A percentile compares a stretch with the other conserved stretches of the same genome.
Evolutionary conservation across 92 coral and sea anemone species (phyloP).

Genomic region (Muricea muricata): DNA sequence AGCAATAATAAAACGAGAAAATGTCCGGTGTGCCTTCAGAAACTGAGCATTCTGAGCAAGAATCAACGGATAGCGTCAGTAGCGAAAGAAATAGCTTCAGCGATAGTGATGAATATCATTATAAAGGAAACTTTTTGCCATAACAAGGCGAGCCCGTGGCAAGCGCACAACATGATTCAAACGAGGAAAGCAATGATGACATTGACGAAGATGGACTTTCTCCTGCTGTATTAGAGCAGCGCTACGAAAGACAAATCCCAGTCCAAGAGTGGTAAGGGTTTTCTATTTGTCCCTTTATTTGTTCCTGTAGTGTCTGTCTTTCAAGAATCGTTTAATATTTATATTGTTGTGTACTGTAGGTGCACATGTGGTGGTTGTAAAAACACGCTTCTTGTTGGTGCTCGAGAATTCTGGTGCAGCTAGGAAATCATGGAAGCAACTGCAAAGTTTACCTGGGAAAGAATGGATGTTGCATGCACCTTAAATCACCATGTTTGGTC

Average conservation of each 20-base stretch:
- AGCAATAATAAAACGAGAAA: slow-evolving; percentile 4
- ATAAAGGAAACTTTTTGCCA: background rate
- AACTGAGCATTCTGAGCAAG: slow-evolving; percentile 17
- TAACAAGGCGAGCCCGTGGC: slow-evolving; percentile 2
- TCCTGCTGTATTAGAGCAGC: slow-evolving; percentile 11
- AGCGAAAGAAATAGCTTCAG: slow-evolving; percentile 1
- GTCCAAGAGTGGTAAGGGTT: slow-evolving; percentile 15
- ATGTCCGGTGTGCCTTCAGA: slow-evolving; percentile 4
- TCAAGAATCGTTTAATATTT: background rate
- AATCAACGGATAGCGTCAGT: slow-evolving; percentile 6
- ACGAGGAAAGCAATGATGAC: background rate
- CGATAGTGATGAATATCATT: slow-evolving; percentile 4
- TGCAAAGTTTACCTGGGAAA: background rate
- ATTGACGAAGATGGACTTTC: slow-evolving; percentile 9
- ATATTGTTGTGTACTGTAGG: background rate
- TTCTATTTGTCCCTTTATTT: too few relatives aligned
- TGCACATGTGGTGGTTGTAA: slow-evolving; percentile 3
- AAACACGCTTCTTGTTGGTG: slow-evolving; percentile 16
- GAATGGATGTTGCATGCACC: background rate
- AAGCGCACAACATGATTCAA: background rate
- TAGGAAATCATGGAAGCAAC: slow-evolving; percentile 23
- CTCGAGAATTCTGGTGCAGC: slow-evolving; percentile 49
- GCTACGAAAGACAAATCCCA: background rate
- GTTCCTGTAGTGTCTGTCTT: background rate
- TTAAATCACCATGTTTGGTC: slow-evolving; percentile 20